Percentiles rank a stretch among this genome's conserved stretches.
Conservation (phyloP, 2,113 vertebrate genomes). For the Leptobrachium ailaonicum region DNA sequence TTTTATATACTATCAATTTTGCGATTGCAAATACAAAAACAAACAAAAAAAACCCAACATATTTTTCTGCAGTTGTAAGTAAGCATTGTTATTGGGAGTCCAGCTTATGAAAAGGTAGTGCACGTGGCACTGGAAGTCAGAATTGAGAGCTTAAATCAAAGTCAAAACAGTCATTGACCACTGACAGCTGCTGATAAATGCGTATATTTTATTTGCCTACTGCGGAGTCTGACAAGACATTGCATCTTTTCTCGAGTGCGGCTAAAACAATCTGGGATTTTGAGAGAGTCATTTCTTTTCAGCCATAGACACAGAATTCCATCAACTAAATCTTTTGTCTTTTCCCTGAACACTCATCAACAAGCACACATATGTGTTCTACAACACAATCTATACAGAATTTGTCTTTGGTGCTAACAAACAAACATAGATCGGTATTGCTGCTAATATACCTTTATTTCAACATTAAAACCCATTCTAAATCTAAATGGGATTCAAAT, state of each 20-base stretch:
- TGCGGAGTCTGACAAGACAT: constrained; percentile 10
- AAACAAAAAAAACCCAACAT: too few relatives aligned
- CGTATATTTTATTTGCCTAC: constrained; percentile 9
- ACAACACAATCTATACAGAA: background rate
- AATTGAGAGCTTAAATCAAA: constrained; percentile 10
- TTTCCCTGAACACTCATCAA: constrained; percentile 22
- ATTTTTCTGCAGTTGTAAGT: too few relatives aligned
- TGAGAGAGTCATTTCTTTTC: background rate
- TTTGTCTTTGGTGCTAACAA: constrained; percentile 6
- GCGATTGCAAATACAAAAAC: too few relatives aligned
- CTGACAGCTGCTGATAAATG: background rate
- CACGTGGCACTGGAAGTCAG: background rate
- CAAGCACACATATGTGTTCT: constrained; percentile 7
- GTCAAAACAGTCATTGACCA: background rate
- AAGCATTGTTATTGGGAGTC: too few relatives aligned
- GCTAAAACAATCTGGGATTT: constrained; percentile 7
- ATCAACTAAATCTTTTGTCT: constrained; percentile 1
- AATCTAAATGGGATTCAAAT: too few relatives aligned
- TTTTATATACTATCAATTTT: too few relatives aligned
- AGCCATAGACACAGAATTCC: background rate
- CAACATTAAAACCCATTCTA: background rate
- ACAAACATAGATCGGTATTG: background rate
- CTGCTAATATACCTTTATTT: background rate
- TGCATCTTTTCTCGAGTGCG: constrained; percentile 9
- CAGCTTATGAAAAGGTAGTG: background rate